Evolutionary conservation across 2,113 vertebrate species (phyloP), one percentile per base, ranked within the genome.

Genomic region (Albula glossodonta): DNA sequence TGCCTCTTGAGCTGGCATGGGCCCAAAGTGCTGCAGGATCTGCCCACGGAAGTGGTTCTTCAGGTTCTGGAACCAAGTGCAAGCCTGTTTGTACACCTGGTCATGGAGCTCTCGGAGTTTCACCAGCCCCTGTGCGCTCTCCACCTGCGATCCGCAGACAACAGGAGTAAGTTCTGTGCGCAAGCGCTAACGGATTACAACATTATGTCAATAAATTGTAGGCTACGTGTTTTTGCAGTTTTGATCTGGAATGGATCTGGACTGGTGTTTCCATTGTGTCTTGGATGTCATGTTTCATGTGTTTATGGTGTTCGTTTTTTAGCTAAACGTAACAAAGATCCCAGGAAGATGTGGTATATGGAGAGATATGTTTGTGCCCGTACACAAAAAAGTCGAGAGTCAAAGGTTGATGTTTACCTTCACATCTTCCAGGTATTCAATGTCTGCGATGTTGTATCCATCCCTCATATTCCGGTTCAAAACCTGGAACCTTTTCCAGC

Each of bases 21-120:
- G 95, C 83, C 98, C 98, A 0, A 99, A 99, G 91, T 99, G 98
- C 92, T 99, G 98, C 92, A 99, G 97, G 91, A 99, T 99, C 83
- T 99, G 98, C 90, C 96, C 97, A 88, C 96, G 96, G 92, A 99
- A 99, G 90, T 94, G 97, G 87, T 96, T 94, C 91, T 98, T 97
- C 87, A 99, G 94, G 90, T 96, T 97, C 91, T 99, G 97, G 92
- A 99, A 99, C 98, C 98, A 99, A 86, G 85, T 93, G 51, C 96
- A 95, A 87, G 98, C 98, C 93, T 98, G 97, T 78, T 92, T 95
- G 81, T 99, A 99, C 10, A 99, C 98, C 0, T 95, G 92, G 84
- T 99, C 96, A 13, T 99, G 97, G 63, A 99, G 96, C 52, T 96
- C 95, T 86, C 94, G 93, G 63, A 99, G 95, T 83, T 93, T 94